These are phyloP conservation scores for Cygnus atratus DNA, from an alignment of 2,113 vertebrate species.

Conservation along the genomic window DNA sequence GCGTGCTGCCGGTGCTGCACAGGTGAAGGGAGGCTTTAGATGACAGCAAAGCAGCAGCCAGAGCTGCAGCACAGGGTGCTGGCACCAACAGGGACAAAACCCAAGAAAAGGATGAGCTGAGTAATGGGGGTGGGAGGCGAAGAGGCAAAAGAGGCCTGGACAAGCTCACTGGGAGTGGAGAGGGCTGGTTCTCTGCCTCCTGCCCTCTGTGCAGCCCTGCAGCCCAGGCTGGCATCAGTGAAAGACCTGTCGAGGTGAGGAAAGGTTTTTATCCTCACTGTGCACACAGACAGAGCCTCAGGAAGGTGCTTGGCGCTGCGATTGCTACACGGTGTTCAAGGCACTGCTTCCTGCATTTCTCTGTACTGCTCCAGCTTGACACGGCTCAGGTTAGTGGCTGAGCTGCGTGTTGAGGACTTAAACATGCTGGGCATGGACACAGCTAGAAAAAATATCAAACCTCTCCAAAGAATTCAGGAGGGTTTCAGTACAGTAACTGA, in stretches of 20 bases:
- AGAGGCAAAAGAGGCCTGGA: neutral
- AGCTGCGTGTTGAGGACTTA: neutral
- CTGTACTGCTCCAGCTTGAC: neutral
- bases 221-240: neutral
- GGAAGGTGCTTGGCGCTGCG: neutral
- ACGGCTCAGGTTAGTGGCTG: rapidly evolving
- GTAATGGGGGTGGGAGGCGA: neutral
- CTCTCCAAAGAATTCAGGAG: neutral
- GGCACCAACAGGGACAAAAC: neutral
- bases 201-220: neutral
- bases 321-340: neutral
- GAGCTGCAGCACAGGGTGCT: neutral
- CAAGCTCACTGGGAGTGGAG: neutral
- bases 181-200: neutral
- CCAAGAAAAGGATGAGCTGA: neutral
- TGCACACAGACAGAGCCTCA: neutral
- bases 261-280: neutral
- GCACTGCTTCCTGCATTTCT: neutral
- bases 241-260: neutral
- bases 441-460: neutral
- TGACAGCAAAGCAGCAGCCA: neutral
- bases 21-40: conserved; percentile 34
- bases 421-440: neutral
- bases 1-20: neutral
- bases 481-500: neutral